Evolutionary conservation across 1,140 invertebrate species (phyloP).

Genomic region (Grapholita molesta): DNA sequence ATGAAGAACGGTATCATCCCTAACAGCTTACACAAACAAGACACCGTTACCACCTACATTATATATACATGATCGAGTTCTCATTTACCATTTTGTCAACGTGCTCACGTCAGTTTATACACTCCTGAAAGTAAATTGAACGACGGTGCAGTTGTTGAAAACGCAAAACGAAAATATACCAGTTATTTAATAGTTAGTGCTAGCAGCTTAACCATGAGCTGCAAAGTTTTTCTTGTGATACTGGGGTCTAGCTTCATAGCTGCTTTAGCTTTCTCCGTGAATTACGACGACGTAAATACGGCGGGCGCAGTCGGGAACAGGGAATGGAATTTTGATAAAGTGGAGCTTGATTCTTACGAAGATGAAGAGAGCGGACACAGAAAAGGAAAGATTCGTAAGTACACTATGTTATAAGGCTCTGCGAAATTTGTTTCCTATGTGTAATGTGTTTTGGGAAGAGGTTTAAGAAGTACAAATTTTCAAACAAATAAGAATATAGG

Average conservation of each 20-base stretch:
- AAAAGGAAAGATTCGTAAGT: slow-evolving; percentile 62
- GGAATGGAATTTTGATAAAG: slow-evolving; percentile 7
- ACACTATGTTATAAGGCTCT: not conserved
- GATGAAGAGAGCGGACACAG: slow-evolving; percentile 33
- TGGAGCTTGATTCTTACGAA: slow-evolving; percentile 32
- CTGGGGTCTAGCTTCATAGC: slow-evolving; percentile 35
- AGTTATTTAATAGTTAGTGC: not conserved
- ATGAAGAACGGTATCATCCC: slow-evolving; percentile 56
- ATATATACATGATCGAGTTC: slow-evolving; percentile 47
- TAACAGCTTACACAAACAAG: slow-evolving; percentile 58
- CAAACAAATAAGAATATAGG: too few relatives aligned
- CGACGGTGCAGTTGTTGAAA: not conserved
- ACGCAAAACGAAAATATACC: not conserved
- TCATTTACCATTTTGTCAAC: slow-evolving; percentile 44
- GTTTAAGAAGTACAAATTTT: too few relatives aligned
- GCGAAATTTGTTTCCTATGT: not conserved
- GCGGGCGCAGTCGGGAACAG: not conserved
- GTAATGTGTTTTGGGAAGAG: too few relatives aligned
- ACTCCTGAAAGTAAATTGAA: not conserved
- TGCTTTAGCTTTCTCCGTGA: slow-evolving; percentile 39
- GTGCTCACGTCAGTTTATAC: not conserved
- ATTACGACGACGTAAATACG: slow-evolving; percentile 5
- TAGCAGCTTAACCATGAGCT: slow-evolving; percentile 39
- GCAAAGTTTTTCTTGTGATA: slow-evolving; percentile 39
- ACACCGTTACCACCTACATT: slow-evolving; percentile 66